A percentile compares a stretch with the other conserved stretches of the same genome.
phyloP scores from a whole-genome alignment of 2,113 vertebrate species.

The Cricetomys ansorgei region DNA sequence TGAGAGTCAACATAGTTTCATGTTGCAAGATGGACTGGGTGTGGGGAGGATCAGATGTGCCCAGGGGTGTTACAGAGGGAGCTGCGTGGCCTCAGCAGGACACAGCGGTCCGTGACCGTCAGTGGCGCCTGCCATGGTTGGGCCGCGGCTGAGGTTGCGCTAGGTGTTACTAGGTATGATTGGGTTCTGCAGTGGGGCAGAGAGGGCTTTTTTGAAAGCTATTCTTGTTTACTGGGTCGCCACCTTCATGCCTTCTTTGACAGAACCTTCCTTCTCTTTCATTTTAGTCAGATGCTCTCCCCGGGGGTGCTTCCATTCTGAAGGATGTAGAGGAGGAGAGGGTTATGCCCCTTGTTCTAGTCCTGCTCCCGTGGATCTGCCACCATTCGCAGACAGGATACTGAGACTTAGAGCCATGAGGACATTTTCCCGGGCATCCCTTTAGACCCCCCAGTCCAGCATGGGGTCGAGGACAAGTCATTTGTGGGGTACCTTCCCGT shows the following conservation, averaged over 20 bases:
- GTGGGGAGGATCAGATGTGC: no score
- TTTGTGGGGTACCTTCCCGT: accelerated
- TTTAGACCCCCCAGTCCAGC: not conserved
- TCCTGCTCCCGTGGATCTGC: not conserved
- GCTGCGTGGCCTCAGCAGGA: not conserved
- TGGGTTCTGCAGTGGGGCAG: not conserved
- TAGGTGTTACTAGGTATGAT: not conserved
- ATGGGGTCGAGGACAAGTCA: not conserved
- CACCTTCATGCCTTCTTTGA: not conserved
- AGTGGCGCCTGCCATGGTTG: not conserved
- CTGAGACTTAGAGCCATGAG: not conserved
- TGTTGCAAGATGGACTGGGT: not conserved
- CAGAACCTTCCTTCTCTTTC: not conserved
- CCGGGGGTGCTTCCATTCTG: not conserved
- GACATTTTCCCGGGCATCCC: not conserved
- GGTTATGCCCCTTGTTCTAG: not conserved
- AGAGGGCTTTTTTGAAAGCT: not conserved
- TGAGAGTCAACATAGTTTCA: not conserved
- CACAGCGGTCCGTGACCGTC: no score
- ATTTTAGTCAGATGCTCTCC: not conserved
- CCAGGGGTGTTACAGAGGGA: not conserved
- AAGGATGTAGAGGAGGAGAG: not conserved
- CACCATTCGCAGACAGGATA: not conserved
- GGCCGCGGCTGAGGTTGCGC: not conserved
- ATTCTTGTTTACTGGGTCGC: not conserved